Conservation (phyloP, 92 coral and sea anemone species). For the Zoanthus solanderi region DNA sequence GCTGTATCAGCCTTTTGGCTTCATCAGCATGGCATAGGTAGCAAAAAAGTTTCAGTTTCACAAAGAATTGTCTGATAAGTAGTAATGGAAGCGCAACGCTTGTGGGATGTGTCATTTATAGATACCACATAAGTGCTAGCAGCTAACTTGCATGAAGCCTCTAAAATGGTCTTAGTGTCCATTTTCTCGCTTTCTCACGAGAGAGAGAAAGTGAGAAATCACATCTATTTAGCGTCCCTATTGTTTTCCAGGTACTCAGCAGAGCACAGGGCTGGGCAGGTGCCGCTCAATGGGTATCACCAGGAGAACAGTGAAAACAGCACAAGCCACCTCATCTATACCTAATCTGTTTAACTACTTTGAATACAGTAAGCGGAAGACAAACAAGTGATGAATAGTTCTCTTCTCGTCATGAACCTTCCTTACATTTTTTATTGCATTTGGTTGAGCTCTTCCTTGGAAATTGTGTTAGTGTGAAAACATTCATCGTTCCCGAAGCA, state of each 20-base stretch:
- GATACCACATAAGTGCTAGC: too few species aligned
- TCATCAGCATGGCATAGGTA: too few species aligned
- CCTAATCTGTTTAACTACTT: conserved; percentile 40
- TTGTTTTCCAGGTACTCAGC: conserved; percentile 6
- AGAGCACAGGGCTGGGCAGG: conserved; percentile 32
- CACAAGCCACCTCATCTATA: neutral
- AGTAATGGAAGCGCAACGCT: too few species aligned
- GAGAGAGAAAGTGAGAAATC: too few species aligned
- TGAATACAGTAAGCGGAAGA: conserved; percentile 32
- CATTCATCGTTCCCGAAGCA: neutral
- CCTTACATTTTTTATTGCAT: neutral
- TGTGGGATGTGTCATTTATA: too few species aligned
- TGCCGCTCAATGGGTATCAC: conserved; percentile 42
- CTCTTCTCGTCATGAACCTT: neutral
- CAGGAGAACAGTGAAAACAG: conserved; percentile 1
- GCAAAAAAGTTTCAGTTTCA: too few species aligned
- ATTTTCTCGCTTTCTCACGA: too few species aligned
- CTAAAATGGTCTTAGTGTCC: too few species aligned
- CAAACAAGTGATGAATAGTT: neutral
- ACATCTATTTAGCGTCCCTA: neutral
- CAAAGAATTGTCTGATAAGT: too few species aligned
- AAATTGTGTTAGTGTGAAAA: neutral
- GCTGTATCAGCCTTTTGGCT: too few species aligned
- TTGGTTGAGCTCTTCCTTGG: neutral
- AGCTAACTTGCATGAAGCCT: too few species aligned